A percentile compares a stretch with the other conserved stretches of the same genome.
These are phyloP conservation scores for Mesocentrotus franciscanus DNA, from an alignment of 53 echinoderm and acorn worm species.

Conservation along the genomic window DNA sequence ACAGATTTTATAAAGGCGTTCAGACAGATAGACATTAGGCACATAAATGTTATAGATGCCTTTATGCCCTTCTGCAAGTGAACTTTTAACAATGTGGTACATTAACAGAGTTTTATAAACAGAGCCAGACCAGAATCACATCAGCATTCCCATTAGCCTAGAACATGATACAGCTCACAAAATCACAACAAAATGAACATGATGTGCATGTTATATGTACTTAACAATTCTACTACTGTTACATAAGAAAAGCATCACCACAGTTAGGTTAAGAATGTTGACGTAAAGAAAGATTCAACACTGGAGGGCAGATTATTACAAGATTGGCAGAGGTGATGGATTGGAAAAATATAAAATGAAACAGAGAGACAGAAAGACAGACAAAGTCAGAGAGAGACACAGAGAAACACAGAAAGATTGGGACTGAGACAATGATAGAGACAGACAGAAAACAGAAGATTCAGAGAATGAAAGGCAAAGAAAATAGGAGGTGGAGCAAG, in stretches of 20 bases:
- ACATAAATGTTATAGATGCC: not conserved
- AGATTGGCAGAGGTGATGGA: not conserved
- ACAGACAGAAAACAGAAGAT: not conserved
- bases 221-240: not conserved
- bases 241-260: not conserved
- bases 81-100: not conserved
- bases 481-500: not conserved
- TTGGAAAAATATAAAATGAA: not conserved
- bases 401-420: not conserved
- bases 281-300: not conserved
- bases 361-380: not conserved
- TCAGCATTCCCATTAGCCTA: not conserved
- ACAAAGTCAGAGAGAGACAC: not conserved
- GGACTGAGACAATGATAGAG: not conserved
- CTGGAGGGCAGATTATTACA: not conserved
- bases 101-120: not conserved
- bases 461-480: not conserved
- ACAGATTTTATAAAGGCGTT: not conserved
- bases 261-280: not conserved
- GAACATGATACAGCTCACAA: not conserved
- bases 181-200: not conserved
- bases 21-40: not conserved
- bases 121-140: not conserved
- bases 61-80: constrained; percentile 5
- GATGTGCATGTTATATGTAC: not conserved